Base-by-base conservation (phyloP, 2,888 invertebrate genomes). In the Biston stratarius region DNA sequence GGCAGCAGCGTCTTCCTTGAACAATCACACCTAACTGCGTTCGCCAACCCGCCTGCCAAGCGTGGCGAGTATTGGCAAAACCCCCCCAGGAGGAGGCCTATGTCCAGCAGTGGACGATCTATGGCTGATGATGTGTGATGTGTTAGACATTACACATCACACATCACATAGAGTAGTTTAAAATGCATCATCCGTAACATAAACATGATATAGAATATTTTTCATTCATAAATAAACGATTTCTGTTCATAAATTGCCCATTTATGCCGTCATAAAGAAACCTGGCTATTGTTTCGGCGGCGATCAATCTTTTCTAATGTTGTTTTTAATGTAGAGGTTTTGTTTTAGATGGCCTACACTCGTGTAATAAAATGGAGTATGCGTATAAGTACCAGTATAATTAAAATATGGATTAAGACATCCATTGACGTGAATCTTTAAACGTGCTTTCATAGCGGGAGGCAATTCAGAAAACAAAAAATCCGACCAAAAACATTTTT, bases 241-340 rank as follows among this genome's bases (percentile, higher is more conserved):
- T 77, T 76, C 77, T 74, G 73, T 72, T 71, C 73, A 76, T 76
- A 73, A 76, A 74, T 74, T 65, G 74, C 69, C 74, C 73, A 70
- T 76, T 78, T 73, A 71, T 71, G 58, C 68, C 56, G 72, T 65
- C 71, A 75, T 76, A 76, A 77, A 76, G 69, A 72, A 56, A 70
- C 72, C 70, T 70, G 67, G 56, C 56, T 56, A 69, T 71, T 74
- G 69, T 72, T 71, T 69, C 51, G 44, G 52, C 38, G 60, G 70
- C 63, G 61, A 75, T 75, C 63, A 57, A 67, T 73, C 71, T 61
- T 38, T 64, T 68, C 58, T 73, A 72, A 75, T 72, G 73, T 68
- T 72, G 68, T 70, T 74, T 72, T 70, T 69, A 70, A 67, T 69
- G 71, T 38, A 45, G 34, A 33, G 38, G 56, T 56, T 63, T 61